A percentile compares a stretch with the other conserved stretches of the same genome.
Evolutionary conservation across 2,888 invertebrate genomes (phyloP).

Genomic region (Morpho helenor): DNA sequence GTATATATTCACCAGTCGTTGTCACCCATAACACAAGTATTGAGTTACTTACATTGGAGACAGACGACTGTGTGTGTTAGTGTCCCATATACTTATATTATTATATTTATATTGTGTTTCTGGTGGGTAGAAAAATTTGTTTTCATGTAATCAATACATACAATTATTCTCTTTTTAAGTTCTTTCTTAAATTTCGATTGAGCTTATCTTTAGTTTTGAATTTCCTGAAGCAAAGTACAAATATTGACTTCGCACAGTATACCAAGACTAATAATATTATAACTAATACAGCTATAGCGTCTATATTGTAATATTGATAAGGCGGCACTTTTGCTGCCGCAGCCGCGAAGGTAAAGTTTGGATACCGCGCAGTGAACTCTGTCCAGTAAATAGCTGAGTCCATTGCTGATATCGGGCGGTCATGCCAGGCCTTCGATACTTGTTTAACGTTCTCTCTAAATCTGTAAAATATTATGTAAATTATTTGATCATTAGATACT

Average conservation of each 20-base stretch:
- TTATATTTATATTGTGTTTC: no score
- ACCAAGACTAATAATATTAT: slow-evolving; percentile 28
- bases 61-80: no score
- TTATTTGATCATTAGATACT: no score
- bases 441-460: slow-evolving; percentile 62
- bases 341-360: slow-evolving; percentile 65
- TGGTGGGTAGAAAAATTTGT: no score
- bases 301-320: slow-evolving; percentile 72
- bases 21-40: no score
- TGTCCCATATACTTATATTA: no score
- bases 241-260: slow-evolving; percentile 24
- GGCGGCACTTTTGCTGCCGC: slow-evolving; percentile 76
- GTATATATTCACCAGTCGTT: no score
- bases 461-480: slow-evolving; percentile 39
- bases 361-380: slow-evolving; percentile 79
- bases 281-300: slow-evolving; percentile 34
- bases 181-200: slow-evolving; percentile 20
- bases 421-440: slow-evolving; percentile 76
- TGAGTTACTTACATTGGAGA: no score
- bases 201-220: slow-evolving; percentile 15
- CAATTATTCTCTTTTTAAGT: slow-evolving; percentile 27
- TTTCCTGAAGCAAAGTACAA: slow-evolving; percentile 27
- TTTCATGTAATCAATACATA: no score
- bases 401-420: slow-evolving; percentile 78
- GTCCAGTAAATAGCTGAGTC: slow-evolving; percentile 83